Percentiles rank a stretch among this genome's conserved stretches.
Evolutionary conservation across 1,140 invertebrate species (phyloP).

Genomic region (Steinernema feltiae): DNA sequence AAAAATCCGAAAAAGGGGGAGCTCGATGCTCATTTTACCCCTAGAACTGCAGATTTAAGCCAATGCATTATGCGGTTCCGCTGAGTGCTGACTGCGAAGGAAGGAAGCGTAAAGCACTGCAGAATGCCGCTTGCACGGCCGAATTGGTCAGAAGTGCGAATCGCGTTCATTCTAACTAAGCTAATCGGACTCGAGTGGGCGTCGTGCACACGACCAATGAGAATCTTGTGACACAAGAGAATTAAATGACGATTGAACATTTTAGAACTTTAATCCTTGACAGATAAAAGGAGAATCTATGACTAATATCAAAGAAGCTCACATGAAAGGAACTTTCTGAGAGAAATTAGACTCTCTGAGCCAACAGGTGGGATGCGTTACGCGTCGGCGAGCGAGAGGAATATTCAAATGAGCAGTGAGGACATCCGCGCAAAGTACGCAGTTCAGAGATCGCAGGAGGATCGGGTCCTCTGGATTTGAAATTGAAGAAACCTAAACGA

Average conservation of each 20-base stretch:
- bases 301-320: no score
- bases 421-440: not conserved
- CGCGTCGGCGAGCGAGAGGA: no score
- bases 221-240: not conserved
- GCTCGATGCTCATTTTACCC: no score
- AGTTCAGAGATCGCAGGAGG: not conserved
- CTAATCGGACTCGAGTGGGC: not conserved
- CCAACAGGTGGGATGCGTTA: no score
- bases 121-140: not conserved
- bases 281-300: no score
- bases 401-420: not conserved
- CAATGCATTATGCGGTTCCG: not conserved
- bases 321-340: no score
- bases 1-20: no score
- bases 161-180: not conserved
- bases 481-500: not conserved
- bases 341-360: no score
- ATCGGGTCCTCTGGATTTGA: not conserved
- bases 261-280: not conserved
- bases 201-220: not conserved
- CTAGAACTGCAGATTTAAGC: no score
- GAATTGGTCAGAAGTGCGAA: not conserved
- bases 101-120: not conserved
- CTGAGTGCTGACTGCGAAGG: not conserved
- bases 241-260: not conserved